Evolutionary conservation across 2,888 invertebrate species (phyloP).

Genomic region (Heliconius charithonia): DNA sequence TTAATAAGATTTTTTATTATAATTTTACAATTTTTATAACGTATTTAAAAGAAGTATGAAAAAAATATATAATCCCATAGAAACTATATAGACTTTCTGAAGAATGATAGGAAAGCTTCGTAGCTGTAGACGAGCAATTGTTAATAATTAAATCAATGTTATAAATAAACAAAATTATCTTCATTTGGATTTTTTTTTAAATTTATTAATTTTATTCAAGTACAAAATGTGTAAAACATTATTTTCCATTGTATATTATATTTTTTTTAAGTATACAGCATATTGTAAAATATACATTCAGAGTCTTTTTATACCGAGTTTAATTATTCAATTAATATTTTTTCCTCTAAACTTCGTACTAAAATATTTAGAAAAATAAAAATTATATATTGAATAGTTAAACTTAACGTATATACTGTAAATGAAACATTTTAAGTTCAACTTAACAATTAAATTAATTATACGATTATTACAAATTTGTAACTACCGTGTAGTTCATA

Average conservation of each 20-base stretch:
- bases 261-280: background rate
- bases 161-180: background rate
- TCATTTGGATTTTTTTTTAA: background rate
- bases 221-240: constrained; percentile 31
- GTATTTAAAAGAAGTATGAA: background rate
- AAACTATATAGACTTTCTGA: background rate
- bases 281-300: constrained; percentile 4
- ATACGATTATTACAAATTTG: too few relatives aligned
- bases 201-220: constrained; percentile 25
- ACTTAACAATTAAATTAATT: too few relatives aligned
- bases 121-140: background rate
- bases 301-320: background rate
- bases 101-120: background rate
- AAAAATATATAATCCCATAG: constrained; percentile 1
- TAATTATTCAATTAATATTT: background rate
- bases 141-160: background rate
- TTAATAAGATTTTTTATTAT: constrained; percentile 5
- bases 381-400: too few relatives aligned
- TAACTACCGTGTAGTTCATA: too few relatives aligned
- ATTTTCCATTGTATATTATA: constrained; percentile 19
- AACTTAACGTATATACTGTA: too few relatives aligned
- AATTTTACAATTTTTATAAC: constrained; percentile 14
- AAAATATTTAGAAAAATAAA: too few relatives aligned
- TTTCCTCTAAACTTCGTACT: too few relatives aligned
- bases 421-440: too few relatives aligned